phyloP scores from a whole-genome alignment of 2,113 vertebrate species.

The Anas platyrhynchos region DNA sequence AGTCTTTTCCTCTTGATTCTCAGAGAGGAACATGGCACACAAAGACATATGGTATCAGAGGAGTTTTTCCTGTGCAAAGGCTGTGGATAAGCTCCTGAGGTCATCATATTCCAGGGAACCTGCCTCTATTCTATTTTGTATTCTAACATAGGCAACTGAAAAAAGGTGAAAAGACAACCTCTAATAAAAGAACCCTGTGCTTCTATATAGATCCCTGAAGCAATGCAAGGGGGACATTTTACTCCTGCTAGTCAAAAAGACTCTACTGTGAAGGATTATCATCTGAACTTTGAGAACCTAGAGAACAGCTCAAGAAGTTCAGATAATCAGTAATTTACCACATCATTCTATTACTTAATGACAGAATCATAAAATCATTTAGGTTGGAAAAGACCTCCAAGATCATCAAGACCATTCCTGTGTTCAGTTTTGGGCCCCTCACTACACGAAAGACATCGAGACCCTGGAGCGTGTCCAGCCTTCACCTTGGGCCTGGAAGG shows the following conservation, averaged over 20 bases:
- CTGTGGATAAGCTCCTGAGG: neutral
- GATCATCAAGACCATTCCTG: neutral
- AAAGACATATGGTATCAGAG: neutral
- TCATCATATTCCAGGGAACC: neutral
- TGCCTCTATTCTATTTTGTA: neutral
- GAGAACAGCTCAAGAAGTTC: neutral
- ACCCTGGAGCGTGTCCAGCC: no score
- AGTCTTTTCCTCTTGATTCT: neutral
- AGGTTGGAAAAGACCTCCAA: neutral
- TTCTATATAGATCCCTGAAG: neutral
- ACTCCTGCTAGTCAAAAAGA: neutral
- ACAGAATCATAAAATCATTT: neutral
- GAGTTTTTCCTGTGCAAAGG: neutral
- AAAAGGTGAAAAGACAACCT: neutral
- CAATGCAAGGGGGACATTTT: neutral
- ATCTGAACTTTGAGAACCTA: neutral
- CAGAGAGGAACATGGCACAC: neutral
- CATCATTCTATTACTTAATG: neutral
- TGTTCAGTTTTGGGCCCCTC: no score
- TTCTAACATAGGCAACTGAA: neutral
- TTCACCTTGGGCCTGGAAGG: no score
- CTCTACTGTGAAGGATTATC: neutral
- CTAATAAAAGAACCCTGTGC: neutral
- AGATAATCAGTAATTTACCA: neutral
- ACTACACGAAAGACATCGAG: no score